phyloP scores from a whole-genome alignment of 2,113 vertebrate species.

The Gopherus flavomarginatus region DNA sequence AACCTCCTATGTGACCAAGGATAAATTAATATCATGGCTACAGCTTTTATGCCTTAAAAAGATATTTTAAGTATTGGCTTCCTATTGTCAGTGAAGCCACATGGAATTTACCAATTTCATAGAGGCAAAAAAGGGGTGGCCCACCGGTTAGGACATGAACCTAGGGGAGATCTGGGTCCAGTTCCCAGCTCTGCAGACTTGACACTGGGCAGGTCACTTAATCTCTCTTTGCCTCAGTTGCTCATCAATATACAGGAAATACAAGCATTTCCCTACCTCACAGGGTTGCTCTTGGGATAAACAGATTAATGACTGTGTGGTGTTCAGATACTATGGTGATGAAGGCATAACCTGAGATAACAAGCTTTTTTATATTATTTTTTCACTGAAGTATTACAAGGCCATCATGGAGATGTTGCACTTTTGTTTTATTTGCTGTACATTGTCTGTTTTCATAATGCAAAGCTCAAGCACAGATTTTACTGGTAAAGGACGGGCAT shows the following conservation, averaged over 20 bases:
- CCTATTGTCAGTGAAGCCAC: neutral
- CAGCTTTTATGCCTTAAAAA: neutral
- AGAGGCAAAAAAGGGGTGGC: neutral
- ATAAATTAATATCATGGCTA: neutral
- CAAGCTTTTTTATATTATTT: neutral
- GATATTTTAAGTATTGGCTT: neutral
- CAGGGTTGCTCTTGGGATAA: neutral
- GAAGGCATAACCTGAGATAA: neutral
- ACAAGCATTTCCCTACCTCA: neutral
- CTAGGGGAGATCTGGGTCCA: too few species aligned
- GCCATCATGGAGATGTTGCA: neutral
- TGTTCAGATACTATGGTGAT: neutral
- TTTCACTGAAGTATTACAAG: neutral
- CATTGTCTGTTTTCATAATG: neutral
- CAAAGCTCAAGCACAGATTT: neutral
- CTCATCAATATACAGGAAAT: too few species aligned
- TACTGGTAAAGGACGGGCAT: neutral
- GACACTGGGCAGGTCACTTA: neutral
- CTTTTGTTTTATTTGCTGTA: neutral
- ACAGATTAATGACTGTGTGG: neutral
- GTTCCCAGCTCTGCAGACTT: neutral
- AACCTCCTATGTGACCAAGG: neutral
- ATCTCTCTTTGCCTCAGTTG: neutral
- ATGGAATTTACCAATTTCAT: neutral
- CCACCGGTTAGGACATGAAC: neutral